Evolutionary conservation across 2,888 invertebrate genomes (phyloP), one percentile per base, ranked within the genome.

Genomic region (Ectemnius continuus): DNA sequence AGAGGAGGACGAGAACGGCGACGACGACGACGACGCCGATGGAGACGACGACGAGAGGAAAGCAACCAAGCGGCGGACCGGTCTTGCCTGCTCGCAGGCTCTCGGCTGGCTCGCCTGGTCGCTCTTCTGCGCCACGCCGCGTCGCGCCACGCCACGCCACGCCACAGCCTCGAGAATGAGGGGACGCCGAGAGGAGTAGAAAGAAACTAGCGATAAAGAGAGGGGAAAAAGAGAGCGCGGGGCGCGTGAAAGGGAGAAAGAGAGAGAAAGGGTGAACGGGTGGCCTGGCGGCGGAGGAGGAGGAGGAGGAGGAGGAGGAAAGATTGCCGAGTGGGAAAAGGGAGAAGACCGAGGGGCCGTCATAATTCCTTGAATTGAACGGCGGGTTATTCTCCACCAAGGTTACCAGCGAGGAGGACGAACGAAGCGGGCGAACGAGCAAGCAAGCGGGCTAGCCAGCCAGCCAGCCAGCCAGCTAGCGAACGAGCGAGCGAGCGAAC

Each of bases 321-420:
- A 52, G 52, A 52, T 52, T 16, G 77, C 72, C 13, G 73, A 84
- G 81, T 83, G 84, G 84, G 83, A 84, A 86, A 84, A 86, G 86
- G 11, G 36, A 87, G 84, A 78, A 75, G 73, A 79, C 75, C 78
- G 75, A 70, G 87, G 85, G 86, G 85, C 86, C 86, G 87, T 90
- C 90, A 90, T 90, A 91, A 90, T 90, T 91, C 89, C 89, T 89
- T 90, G 90, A 90, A 90, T 91, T 88, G 90, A 90, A 89, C 88
- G 87, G 86, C 86, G 87, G 87, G 88, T 90, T 90, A 89, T 90
- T 88, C 88, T 88, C 86, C 84, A 87, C 90, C 90, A 90, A 90
- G 90, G 90, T 90, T 89, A 90, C 85, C 81, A 81, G 78, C 78
- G 71, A 63, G 65, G 78, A 81, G 78, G 68, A 73, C 71, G 75